Evolutionary conservation across 1,140 invertebrate species (phyloP), one percentile per base, ranked within the genome.

Genomic region (Trichonephila clavipes): DNA sequence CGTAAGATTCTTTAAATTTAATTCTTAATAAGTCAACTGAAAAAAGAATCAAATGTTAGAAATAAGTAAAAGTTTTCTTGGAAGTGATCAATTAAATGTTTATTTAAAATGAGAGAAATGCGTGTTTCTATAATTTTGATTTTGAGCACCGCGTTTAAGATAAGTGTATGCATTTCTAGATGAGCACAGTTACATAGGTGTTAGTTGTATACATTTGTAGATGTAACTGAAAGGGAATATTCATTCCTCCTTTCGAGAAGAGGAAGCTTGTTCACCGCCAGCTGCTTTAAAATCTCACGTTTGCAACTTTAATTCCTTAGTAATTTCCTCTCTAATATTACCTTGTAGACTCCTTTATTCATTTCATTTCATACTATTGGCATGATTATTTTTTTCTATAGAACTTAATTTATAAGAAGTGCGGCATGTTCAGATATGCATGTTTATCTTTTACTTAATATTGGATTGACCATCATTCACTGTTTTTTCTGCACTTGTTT

Each of bases 181-280:
- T 40, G 40, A 83, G 81, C 81, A 85, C 82, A 59, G 6, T 85
- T 85, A 14, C 21, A 61, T 85, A 85, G 82, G 10, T 58, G n/a
- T 85, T 85, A 85, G 83, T 85, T 85, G 58, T 21, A 59, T 61
- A 85, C 83, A 77, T 34, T 77, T 77, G 72, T 77, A 77, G 72
- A 77, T 77, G 7, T 77, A 77, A 77, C 18, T 40, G 28, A 77
- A 77, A 77, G 72, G 16, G 10, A 7, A 34, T 12, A 77, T 40
- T 21, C 59, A 77, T 77, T 77, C 72, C 24, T 61, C 44, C 24
- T n/a, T n/a, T 24, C n/a, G 89, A 83, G 83, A 86, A 66, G 90
- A 92, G 90, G 90, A 92, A 92, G 90, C 90, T 87, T 92, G 62
- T 61, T 66, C 90, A 92, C 90, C 58, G 90, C 90, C 44, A 85